Percentiles rank a stretch among this genome's conserved stretches.
Conservation (phyloP, 1,140 invertebrate genomes). For the Drusus annulatus region DNA sequence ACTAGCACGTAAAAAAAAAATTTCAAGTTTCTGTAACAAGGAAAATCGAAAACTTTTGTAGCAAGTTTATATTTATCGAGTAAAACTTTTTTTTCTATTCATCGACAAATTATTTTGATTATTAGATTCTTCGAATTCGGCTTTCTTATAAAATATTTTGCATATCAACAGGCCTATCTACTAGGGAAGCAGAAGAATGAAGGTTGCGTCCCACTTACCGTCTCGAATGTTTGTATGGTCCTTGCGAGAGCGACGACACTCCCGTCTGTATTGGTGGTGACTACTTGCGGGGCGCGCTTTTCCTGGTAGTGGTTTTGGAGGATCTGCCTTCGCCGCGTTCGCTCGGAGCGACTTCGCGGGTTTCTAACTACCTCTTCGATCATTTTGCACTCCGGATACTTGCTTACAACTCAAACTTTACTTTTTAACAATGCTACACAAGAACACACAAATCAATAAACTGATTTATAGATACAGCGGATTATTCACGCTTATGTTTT, state of each 20-base stretch:
- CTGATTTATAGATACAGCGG: too few relatives aligned
- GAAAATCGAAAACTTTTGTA: too few relatives aligned
- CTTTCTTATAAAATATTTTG: too few relatives aligned
- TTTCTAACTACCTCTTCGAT: conserved; percentile 29
- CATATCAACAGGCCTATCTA: background rate
- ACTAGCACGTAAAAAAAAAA: too few relatives aligned
- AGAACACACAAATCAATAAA: too few relatives aligned
- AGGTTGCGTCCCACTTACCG: conserved; percentile 16
- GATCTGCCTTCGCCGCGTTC: conserved; percentile 33
- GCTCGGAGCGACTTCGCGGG: conserved; percentile 36
- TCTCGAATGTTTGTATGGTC: background rate
- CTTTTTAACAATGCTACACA: background rate
- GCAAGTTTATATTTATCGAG: too few relatives aligned
- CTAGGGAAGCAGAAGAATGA: background rate
- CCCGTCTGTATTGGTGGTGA: conserved; percentile 9
- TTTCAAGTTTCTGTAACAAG: too few relatives aligned
- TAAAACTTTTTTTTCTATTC: too few relatives aligned
- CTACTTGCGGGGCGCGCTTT: conserved; percentile 10
- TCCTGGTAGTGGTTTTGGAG: conserved; percentile 1
- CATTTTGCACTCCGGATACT: conserved; percentile 22
- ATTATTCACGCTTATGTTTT: too few relatives aligned
- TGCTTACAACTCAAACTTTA: background rate
- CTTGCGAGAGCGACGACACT: background rate
- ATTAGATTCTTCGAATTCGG: too few relatives aligned
- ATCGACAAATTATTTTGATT: too few relatives aligned